Evolutionary conservation across 1,140 invertebrate species (phyloP), one percentile per base, ranked within the genome.

Genomic region (Conus betulinus): DNA sequence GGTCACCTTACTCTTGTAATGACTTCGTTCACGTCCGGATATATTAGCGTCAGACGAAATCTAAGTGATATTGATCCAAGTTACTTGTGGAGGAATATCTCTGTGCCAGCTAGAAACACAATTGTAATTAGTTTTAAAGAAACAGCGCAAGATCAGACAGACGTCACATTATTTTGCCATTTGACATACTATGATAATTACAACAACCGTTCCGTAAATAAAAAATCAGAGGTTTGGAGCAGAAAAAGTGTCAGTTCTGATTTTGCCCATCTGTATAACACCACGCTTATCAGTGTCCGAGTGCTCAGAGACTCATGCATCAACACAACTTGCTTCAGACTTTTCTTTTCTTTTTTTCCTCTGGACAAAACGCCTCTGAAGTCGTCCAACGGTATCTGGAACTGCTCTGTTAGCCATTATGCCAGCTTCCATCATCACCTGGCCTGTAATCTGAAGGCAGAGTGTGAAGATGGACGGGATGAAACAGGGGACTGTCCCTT

Each of bases 381-480:
- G 27, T 23, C 39, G 25, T 5, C 8, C 13, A 27, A 27, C n/a
- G 8, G 76, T 78, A 4, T 78, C 11, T 78, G 25, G 25, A 51
- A 78, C 76, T 78, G 76, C 17, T 78, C 76, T 78, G 76, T 78
- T 6, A 7, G 4, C 5, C 23, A 78, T 23, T 78, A 78, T 51
- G 27, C 76, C 76, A 51, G 25, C 76, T 78, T 78, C 6, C 25
- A 17, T 78, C 76, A 78, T 25, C 76, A 78, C 76, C n/a, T 78
- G 76, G 27, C 8, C 76, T 78, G 76, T 51, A 78, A 78, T 17
- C 76, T 78, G 76, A 27, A 51, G 39, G 6, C 76, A 7, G 76
- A 78, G 76, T 78, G 76, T 78, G 11, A 78, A 25, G 76, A 78
- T 23, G 76, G 76, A 51, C 76, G 76, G n/a, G 76, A 78, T 51